A percentile compares a stretch with the other conserved stretches of the same genome.
Conservation (phyloP, 2,797 vertebrate genomes). For the Lagorchestes hirsutus region DNA sequence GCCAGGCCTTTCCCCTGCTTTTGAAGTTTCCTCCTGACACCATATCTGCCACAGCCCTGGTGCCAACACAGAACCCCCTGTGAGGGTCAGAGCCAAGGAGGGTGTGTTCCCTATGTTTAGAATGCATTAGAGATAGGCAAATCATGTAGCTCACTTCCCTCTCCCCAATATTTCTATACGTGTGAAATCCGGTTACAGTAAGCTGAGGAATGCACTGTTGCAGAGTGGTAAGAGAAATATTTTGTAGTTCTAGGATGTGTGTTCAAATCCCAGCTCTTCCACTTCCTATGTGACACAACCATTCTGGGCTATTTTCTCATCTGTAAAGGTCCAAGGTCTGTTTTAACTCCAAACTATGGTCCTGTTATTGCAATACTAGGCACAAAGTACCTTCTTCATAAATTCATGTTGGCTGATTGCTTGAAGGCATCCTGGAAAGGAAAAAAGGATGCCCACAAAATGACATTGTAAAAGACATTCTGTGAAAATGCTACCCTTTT, state of each 20-base stretch:
- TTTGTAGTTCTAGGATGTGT: not conserved
- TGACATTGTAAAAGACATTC: not conserved
- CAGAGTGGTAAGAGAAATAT: not conserved
- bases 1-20: constrained; percentile 11
- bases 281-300: not conserved
- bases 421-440: not conserved
- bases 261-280: not conserved
- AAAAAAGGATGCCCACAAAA: not conserved
- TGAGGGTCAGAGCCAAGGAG: not conserved
- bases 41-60: not conserved
- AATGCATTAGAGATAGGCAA: not conserved
- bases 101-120: not conserved
- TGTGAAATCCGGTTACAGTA: not conserved
- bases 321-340: not conserved
- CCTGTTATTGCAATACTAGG: not conserved
- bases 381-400: not conserved
- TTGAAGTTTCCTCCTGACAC: not conserved
- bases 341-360: not conserved
- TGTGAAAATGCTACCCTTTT: not conserved
- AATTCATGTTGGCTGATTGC: not conserved
- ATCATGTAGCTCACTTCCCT: not conserved
- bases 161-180: not conserved
- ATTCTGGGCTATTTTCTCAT: not conserved
- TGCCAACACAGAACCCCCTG: not conserved
- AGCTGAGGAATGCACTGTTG: not conserved